Base-by-base conservation (phyloP, 2,113 vertebrate species). In the Brachypteracias leptosomus region DNA sequence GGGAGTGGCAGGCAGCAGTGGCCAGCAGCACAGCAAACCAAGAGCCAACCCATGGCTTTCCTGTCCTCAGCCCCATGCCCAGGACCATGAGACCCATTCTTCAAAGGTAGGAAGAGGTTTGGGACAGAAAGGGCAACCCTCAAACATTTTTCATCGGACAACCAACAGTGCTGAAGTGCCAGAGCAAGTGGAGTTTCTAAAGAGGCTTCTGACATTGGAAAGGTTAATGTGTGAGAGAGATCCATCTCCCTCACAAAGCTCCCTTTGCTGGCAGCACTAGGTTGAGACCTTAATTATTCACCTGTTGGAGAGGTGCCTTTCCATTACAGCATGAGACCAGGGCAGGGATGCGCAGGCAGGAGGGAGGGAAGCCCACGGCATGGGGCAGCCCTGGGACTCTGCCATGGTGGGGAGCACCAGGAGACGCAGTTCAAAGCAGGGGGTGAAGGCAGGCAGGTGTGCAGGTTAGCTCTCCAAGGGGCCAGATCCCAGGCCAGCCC, bases 141-240 rank as follows among this genome's bases (percentile, higher is more conserved):
- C 0, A 2, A 67, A 47, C 65, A 79, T 81, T 87, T 82, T 92
- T 78, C 68, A 68, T 9, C 29, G 57, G 72, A 77, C 21, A 77
- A 35, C 20, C 2, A 3, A n/a, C 49, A 11, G 20, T 8, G 4
- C 46, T 54, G 33, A 90, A 77, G 40, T 71, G 33, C 72, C 4
- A 0, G 16, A 78, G 72, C 33, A 81, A 96, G 85, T 19, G 36
- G 42, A 90, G 61, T 90, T 96, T 73, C 76, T 61, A 79, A 86
- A 95, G 82, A 92, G 61, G 85, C 85, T 94, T 96, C 93, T 96
- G 93, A 97, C 93, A 93, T 88, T 96, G 92, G 96, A 96, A 97
- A 96, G 95, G 92, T 97, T 95, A 96, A 92, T 62, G 83, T 54
- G 55, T 49, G 87, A 96, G 73, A 80, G 87, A 91, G 85, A 94